A percentile compares a stretch with the other conserved stretches of the same genome.
These are phyloP conservation scores for Parascotia fuliginaria DNA, from an alignment of 2,888 invertebrate genomes.

Conservation along the genomic window DNA sequence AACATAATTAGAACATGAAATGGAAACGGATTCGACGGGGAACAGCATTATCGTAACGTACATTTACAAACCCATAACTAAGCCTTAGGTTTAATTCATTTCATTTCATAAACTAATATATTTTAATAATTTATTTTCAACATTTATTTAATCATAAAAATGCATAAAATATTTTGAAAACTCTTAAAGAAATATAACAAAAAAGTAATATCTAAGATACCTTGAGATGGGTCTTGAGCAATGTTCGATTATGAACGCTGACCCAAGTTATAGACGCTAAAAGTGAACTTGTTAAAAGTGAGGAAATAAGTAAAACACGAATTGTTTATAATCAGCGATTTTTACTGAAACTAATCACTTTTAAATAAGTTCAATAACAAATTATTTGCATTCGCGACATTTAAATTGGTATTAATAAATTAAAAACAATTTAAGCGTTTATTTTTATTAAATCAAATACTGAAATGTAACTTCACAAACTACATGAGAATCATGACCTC, in stretches of 20 bases:
- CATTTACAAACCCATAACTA: too few species aligned
- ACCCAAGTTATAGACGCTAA: constrained; percentile 49
- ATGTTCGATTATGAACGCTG: constrained; percentile 52
- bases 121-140: too few species aligned
- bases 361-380: constrained; percentile 28
- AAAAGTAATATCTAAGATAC: constrained; percentile 28
- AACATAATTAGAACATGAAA: too few species aligned
- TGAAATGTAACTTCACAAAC: constrained; percentile 45
- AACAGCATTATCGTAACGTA: too few species aligned
- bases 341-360: constrained; percentile 25
- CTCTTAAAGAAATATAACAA: constrained; percentile 11
- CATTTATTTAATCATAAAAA: too few species aligned
- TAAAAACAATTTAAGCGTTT: constrained; percentile 9
- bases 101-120: too few species aligned
- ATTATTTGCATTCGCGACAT: constrained; percentile 26
- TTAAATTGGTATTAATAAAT: constrained; percentile 1
- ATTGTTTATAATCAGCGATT: constrained; percentile 11
- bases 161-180: constrained; percentile 31
- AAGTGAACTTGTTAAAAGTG: constrained; percentile 30
- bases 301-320: constrained; percentile 48
- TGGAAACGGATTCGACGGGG: too few species aligned
- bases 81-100: too few species aligned
- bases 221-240: constrained; percentile 45
- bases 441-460: constrained; percentile 52
- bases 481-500: constrained; percentile 46